Conservation (phyloP, 2,113 vertebrate species). For the Seriola dumerili region DNA sequence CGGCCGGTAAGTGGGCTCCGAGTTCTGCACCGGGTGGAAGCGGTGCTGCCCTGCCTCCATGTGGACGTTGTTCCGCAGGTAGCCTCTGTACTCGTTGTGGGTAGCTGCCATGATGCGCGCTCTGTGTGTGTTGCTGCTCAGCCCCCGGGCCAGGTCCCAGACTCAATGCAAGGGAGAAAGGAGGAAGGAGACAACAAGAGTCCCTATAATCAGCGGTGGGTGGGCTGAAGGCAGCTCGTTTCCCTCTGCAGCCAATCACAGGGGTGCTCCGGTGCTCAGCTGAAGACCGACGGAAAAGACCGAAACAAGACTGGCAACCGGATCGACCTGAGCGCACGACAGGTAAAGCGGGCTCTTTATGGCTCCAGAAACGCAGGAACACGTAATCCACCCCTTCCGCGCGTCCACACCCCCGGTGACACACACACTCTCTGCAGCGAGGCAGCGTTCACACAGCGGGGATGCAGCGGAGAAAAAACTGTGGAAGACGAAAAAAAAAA, state of each 20-base stretch:
- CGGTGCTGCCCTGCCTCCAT: constrained; percentile 82
- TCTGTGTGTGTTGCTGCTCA: constrained; percentile 43
- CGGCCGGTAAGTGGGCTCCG: constrained; percentile 84
- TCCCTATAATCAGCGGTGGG: constrained; percentile 80
- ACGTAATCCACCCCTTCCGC: constrained; percentile 57
- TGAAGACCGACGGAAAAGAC: not conserved
- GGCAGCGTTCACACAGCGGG: no score
- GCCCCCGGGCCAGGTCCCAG: constrained; percentile 63
- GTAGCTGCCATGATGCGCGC: constrained; percentile 84
- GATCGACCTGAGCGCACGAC: constrained; percentile 35
- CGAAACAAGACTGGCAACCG: not conserved
- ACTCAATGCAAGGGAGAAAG: constrained; percentile 69
- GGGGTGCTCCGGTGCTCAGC: not conserved
- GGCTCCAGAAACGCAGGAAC: not conserved
- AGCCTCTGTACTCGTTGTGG: constrained; percentile 82
- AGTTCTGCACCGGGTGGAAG: constrained; percentile 75
- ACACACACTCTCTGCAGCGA: not conserved
- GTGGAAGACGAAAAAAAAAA: no score
- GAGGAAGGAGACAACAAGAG: constrained; percentile 38
- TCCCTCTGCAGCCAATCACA: constrained; percentile 80
- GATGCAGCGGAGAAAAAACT: no score
- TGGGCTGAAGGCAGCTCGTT: constrained; percentile 65
- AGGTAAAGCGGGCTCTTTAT: constrained; percentile 63
- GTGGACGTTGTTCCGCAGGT: constrained; percentile 82
- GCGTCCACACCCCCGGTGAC: constrained; percentile 53